Evolutionary conservation across 2,888 invertebrate species (phyloP).

Genomic region (Brachyptera putata): DNA sequence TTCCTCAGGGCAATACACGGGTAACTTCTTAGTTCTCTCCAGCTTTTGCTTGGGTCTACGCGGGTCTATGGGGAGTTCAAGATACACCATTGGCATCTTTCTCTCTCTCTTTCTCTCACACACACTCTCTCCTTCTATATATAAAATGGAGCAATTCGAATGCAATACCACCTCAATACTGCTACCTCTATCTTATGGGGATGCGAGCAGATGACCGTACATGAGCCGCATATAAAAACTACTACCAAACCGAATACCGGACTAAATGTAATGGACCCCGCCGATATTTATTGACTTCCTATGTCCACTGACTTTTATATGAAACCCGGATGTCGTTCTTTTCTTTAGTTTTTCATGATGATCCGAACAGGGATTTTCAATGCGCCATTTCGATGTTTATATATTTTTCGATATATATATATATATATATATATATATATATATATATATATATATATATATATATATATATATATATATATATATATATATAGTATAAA

Average conservation of each 20-base stretch:
- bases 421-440: too few species aligned
- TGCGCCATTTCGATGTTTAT: not conserved
- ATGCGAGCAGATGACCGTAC: not conserved
- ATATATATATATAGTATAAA: too few species aligned
- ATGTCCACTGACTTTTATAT: constrained; percentile 25
- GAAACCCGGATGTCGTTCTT: constrained; percentile 2
- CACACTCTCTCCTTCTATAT: too few species aligned
- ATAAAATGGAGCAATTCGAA: constrained; percentile 19
- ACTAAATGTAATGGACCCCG: constrained; percentile 27
- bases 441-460: not conserved
- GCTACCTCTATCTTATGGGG: constrained; percentile 10
- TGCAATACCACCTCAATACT: constrained; percentile 12
- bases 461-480: too few species aligned
- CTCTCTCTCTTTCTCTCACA: too few species aligned
- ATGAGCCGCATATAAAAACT: not conserved
- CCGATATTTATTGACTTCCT: constrained; percentile 17
- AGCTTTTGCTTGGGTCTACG: too few species aligned
- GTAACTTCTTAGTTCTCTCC: too few species aligned
- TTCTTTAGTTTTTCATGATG: not conserved
- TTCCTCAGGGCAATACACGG: too few species aligned
- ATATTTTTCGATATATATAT: not conserved
- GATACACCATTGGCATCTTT: too few species aligned
- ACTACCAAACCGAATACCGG: constrained; percentile 10
- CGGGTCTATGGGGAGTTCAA: not conserved
- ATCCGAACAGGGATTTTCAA: constrained; percentile 8